phyloP scores from a whole-genome alignment of 1,140 invertebrate species.

The Paramacrobiotus metropolitanus region DNA sequence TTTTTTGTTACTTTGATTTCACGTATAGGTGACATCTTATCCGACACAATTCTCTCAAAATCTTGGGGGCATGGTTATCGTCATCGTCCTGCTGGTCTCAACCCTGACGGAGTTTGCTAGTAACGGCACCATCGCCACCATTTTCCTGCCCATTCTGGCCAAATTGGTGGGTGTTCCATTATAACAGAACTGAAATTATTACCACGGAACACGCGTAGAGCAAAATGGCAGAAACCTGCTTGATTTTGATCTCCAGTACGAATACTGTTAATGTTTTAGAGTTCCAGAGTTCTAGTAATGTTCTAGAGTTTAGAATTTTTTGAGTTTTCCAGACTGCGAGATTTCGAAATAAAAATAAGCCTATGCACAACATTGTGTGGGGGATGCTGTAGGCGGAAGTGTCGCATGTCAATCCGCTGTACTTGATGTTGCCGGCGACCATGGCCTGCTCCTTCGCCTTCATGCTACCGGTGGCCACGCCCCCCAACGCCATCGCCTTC shows the following conservation, averaged over 20 bases:
- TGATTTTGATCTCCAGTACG: too few species aligned
- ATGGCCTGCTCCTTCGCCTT: slow-evolving; percentile 47
- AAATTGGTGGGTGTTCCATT: too few species aligned
- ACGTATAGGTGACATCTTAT: not conserved
- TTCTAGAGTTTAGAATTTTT: too few species aligned
- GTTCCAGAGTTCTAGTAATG: too few species aligned
- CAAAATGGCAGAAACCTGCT: too few species aligned
- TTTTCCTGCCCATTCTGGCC: slow-evolving; percentile 49
- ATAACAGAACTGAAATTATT: too few species aligned
- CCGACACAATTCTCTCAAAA: too few species aligned
- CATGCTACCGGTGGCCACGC: slow-evolving; percentile 54
- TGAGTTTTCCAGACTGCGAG: too few species aligned
- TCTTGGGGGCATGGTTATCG: slow-evolving; percentile 19
- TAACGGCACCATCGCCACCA: slow-evolving; percentile 60
- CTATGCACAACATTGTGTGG: not conserved
- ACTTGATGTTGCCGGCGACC: slow-evolving; percentile 59
- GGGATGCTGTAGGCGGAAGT: slow-evolving; percentile 23
- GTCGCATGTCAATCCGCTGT: slow-evolving; percentile 43
- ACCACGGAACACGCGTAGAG: too few species aligned
- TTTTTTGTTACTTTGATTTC: too few species aligned
- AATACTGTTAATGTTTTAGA: too few species aligned
- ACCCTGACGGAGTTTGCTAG: slow-evolving; percentile 54
- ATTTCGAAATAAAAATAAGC: not conserved
- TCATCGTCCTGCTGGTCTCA: slow-evolving; percentile 24
- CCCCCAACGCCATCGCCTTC: slow-evolving; percentile 81